Percentiles rank a stretch among this genome's conserved stretches.
Evolutionary conservation across 1,140 invertebrate genomes (phyloP).

Genomic region (Drosophila arizonae): DNA sequence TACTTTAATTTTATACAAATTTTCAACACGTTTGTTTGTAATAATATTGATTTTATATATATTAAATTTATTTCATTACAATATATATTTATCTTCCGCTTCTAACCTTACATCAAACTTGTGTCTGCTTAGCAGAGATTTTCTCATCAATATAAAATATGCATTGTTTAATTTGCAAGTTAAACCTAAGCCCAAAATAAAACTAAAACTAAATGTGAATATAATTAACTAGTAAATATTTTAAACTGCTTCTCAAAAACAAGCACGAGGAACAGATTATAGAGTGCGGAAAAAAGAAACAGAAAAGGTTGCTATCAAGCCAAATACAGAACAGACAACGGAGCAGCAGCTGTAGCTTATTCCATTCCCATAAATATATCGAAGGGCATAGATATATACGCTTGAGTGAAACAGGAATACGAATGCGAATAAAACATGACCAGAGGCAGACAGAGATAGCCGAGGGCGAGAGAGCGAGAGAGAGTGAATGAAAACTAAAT

Average conservation of each 20-base stretch:
- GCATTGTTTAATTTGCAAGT: slow-evolving; percentile 41
- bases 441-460: no score
- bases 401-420: slow-evolving; percentile 47
- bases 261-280: slow-evolving; percentile 21
- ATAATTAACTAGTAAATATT: slow-evolving; percentile 43
- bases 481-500: slow-evolving; percentile 73
- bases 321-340: no score
- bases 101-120: no score
- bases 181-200: slow-evolving; percentile 4
- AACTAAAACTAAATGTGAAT: slow-evolving; percentile 11
- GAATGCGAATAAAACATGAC: slow-evolving; percentile 3
- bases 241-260: slow-evolving; percentile 11
- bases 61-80: no score
- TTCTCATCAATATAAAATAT: slow-evolving; percentile 18
- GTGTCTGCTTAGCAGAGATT: no score
- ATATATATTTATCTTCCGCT: no score
- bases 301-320: slow-evolving; percentile 19
- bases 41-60: no score
- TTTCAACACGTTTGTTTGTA: no score
- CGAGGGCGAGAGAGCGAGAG: slow-evolving; percentile 30
- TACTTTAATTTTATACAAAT: no score
- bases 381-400: slow-evolving; percentile 46
- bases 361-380: slow-evolving; percentile 34
- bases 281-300: background rate
- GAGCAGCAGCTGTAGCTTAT: slow-evolving; percentile 21